phyloP scores from a whole-genome alignment of 1,140 invertebrate genomes.

The Tetramorium simillimum region DNA sequence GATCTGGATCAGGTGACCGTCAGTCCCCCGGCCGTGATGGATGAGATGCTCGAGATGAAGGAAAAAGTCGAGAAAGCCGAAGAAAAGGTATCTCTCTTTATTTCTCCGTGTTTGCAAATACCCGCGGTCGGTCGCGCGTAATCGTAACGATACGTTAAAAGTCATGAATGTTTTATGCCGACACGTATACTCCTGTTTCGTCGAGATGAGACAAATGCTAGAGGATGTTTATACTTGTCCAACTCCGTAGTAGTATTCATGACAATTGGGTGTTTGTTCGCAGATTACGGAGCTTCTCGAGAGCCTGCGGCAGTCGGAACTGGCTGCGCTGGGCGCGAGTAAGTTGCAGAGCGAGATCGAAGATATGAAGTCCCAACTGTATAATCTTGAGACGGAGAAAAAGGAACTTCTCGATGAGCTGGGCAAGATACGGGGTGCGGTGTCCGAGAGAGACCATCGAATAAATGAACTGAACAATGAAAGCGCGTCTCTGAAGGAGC shows the following conservation, averaged over 20 bases:
- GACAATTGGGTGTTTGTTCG: constrained; percentile 34
- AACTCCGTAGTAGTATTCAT: constrained; percentile 22
- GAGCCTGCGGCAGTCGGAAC: constrained; percentile 59
- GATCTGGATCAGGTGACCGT: constrained; percentile 67
- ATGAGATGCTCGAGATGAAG: constrained; percentile 63
- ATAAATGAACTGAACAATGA: constrained; percentile 55
- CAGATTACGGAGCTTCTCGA: constrained; percentile 69
- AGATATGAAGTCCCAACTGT: constrained; percentile 65
- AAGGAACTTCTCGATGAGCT: constrained; percentile 70
- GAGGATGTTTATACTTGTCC: constrained; percentile 10
- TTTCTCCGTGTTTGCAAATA: neutral
- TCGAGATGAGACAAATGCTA: neutral
- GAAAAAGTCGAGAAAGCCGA: constrained; percentile 70
- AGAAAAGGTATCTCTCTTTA: constrained; percentile 65
- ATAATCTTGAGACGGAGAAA: constrained; percentile 65
- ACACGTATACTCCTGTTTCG: neutral
- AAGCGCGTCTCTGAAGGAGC: neutral
- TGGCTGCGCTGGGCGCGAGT: constrained; percentile 49
- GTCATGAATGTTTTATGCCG: constrained; percentile 18
- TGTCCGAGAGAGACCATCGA: constrained; percentile 72
- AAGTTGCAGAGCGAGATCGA: constrained; percentile 70
- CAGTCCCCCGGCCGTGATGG: constrained; percentile 55
- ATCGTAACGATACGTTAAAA: neutral
- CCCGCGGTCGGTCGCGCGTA: neutral
- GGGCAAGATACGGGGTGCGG: constrained; percentile 34